phyloP scores from a whole-genome alignment of 2,113 vertebrate species.

The Eudyptes chrysolophus region DNA sequence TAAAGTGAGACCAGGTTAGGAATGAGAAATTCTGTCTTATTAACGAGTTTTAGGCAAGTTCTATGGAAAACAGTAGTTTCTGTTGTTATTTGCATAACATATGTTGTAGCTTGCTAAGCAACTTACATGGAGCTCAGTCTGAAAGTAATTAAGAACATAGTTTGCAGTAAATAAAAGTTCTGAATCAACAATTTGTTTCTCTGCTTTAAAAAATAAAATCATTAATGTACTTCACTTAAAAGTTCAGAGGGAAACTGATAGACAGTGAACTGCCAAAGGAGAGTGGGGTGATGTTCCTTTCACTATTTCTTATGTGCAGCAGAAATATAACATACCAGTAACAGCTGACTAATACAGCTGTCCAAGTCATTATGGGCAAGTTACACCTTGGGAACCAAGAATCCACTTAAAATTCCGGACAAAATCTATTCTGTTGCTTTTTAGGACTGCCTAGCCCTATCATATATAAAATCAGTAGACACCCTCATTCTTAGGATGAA shows the following conservation, averaged over 20 bases:
- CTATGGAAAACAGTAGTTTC: conserved; percentile 46
- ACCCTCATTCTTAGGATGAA: background rate
- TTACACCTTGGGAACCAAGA: background rate
- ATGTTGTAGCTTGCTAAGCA: conserved; percentile 38
- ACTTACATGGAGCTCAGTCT: background rate
- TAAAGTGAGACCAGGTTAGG: background rate
- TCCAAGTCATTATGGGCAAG: background rate
- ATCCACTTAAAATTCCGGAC: background rate
- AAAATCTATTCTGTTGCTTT: background rate
- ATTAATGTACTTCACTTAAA: background rate
- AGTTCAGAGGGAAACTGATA: background rate
- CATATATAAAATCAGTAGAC: background rate
- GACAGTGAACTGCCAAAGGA: background rate
- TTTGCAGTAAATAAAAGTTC: conserved; percentile 38
- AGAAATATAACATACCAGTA: background rate
- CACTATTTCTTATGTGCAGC: background rate
- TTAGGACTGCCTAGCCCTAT: background rate
- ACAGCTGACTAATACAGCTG: background rate
- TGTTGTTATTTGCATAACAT: conserved; percentile 63
- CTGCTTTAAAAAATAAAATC: conserved; percentile 14
- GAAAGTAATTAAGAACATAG: conserved; percentile 48
- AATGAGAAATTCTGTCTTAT: conserved; percentile 28
- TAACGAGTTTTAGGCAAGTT: background rate
- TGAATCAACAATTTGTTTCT: background rate
- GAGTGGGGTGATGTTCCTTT: background rate